Base-by-base conservation (phyloP, 1,140 invertebrate species). In the Ceratina japonica region DNA sequence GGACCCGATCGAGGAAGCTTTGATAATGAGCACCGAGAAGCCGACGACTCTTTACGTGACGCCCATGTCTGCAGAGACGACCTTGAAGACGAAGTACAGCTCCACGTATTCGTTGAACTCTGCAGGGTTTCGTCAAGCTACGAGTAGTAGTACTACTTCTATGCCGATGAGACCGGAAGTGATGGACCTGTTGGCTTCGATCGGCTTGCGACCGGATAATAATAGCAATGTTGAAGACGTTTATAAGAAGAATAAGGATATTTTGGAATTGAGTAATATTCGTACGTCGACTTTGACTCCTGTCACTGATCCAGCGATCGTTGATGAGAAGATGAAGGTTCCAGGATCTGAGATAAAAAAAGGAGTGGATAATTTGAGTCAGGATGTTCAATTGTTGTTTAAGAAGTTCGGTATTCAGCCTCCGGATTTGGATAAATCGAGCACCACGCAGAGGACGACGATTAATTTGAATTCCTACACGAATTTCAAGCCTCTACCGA, bases 401-500 rank as follows among this genome's bases (percentile, higher is more conserved):
- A 85, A 92, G 71, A 85, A 72, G 52, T 93, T 93, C 68, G 92
- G 92, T 20, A 80, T 93, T 0, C 89, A 88, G 24, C 83, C 84
- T 0, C 84, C 88, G 0, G 80, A 84, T 7, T 63, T 83, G 8
- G 22, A 63, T 15, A 37, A 61, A 31, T 86, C 79, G 3, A 80
- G 86, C 0, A 87, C 87, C 1, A 90, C 89, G 2, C 77, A 44
- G 7, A 73, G 15, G 7, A 49, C 81, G 3, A 76, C 79, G 12
- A 16, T 74, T 72, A 52, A 82, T 27, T 91, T 88, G 15, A 90
- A 93, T 62, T 93, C 93, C 0, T 95, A 94, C 77, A 88, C 92
- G 0, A 92, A 90, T 20, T 95, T 95, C 75, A 95, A 95, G 86
- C 94, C 94, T 2, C 80, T 95, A 7, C 94, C 94, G 13, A 91